Conservation (phyloP, 2,888 invertebrate species). For the Aphodius granarius region DNA sequence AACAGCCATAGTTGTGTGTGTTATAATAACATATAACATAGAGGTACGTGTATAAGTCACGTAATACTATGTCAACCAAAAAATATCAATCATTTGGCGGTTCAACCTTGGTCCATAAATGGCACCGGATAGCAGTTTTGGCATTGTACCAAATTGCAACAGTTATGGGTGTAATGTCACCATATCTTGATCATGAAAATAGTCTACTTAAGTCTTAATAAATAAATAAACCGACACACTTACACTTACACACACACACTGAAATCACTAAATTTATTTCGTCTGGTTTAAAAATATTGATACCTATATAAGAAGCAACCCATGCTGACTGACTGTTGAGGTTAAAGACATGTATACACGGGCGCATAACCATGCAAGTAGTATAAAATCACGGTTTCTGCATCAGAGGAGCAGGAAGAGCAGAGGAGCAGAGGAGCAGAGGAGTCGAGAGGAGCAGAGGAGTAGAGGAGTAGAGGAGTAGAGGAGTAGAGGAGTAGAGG, state of each 20-base stretch:
- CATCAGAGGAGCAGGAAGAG: no score
- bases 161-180: not conserved
- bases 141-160: not conserved
- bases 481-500: no score
- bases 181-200: not conserved
- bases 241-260: no score
- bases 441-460: no score
- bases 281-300: not conserved
- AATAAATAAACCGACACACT: not conserved
- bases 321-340: constrained; percentile 31
- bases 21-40: not conserved
- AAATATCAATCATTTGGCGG: not conserved
- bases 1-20: no score
- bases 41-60: not conserved
- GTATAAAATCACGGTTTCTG: no score
- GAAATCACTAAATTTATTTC: no score
- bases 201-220: not conserved
- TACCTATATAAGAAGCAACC: not conserved
- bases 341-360: constrained; percentile 44
- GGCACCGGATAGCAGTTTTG: not conserved
- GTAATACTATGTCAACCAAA: not conserved
- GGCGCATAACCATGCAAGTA: constrained; percentile 41
- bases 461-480: no score
- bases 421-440: no score
- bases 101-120: not conserved